Base-by-base conservation (phyloP, 2,797 vertebrate genomes). In the Microctenopoma steveboyesi region DNA sequence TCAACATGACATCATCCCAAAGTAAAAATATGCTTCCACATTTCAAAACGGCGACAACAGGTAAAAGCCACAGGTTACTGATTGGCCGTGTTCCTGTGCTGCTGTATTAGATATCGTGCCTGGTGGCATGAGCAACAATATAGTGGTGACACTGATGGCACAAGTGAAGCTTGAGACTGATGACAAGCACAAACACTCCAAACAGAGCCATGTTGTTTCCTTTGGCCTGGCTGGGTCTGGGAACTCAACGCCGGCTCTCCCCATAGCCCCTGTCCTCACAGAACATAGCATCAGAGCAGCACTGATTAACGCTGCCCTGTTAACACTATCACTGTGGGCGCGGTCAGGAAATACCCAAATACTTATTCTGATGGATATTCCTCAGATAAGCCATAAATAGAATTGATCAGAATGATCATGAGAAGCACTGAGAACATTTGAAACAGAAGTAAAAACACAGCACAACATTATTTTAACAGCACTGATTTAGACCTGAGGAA, bases 161-260 rank as follows among this genome's bases (percentile, higher is more conserved):
- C 82, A 81, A 90, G 80, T 80, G 85, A 91, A 88, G 86, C 85
- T 87, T 25, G 83, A 86, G 85, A 86, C 81, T 33, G 83, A 83
- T 89, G 89, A 90, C 88, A 86, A 88, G 81, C 70, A 25, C 84
- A 82, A 78, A 81, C 83, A 82, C 77, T 84, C 72, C 67, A 71
- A 70, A 92, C 86, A 90, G 86, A 89, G 84, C 83, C 76, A 79
- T 83, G 87, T 90, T 92, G 91, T 92, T 90, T 81, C 76, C 79
- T 72, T 78, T 68, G 72, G 84, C 78, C 80, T 54, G 72, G 77
- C 68, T 11, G 3, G 72, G 78, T 86, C 86, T 84, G 89, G 88
- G 90, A 90, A 89, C 84, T 80, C 71, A 42, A 76, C 57, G 69
- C 60, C 53, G 69, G 69, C 79, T 73, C 83, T 86, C 88, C 78